Evolutionary conservation across 2,113 vertebrate species (phyloP).

Genomic region (Hemiscyllium ocellatum): DNA sequence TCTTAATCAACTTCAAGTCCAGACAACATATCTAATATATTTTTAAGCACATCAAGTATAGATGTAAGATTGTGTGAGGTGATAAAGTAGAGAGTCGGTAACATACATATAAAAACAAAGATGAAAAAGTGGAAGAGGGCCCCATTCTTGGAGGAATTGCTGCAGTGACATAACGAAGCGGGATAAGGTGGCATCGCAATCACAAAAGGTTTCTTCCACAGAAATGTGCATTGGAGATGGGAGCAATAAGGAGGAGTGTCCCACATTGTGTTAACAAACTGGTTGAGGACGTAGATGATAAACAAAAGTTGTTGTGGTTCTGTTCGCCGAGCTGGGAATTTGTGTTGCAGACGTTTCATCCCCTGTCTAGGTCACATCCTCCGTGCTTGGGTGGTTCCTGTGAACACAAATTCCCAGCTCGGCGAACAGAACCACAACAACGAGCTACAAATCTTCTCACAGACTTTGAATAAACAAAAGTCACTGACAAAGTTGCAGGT

Average conservation of each 20-base stretch:
- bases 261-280: not conserved
- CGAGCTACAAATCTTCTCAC: too few species aligned
- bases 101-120: not conserved
- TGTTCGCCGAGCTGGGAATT: too few species aligned
- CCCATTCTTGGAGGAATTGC: not conserved
- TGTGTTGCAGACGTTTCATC: too few species aligned
- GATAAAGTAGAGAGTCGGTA: not conserved
- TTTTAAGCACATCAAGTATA: not conserved
- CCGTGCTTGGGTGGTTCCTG: too few species aligned
- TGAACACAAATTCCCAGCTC: too few species aligned
- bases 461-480: not conserved
- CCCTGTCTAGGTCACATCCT: too few species aligned
- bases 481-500: not conserved
- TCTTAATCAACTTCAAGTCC: too few species aligned
- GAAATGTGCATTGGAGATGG: not conserved
- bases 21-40: too few species aligned
- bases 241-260: too few species aligned
- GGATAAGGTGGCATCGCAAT: not conserved
- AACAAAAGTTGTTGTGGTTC: too few species aligned
- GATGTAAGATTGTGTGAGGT: not conserved
- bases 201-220: not conserved
- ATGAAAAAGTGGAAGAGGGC: not conserved
- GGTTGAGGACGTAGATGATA: not conserved
- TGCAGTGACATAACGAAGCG: not conserved
- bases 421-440: too few species aligned